Conservation (phyloP, 2,113 vertebrate species). For the Leptodactylus fuscus region DNA sequence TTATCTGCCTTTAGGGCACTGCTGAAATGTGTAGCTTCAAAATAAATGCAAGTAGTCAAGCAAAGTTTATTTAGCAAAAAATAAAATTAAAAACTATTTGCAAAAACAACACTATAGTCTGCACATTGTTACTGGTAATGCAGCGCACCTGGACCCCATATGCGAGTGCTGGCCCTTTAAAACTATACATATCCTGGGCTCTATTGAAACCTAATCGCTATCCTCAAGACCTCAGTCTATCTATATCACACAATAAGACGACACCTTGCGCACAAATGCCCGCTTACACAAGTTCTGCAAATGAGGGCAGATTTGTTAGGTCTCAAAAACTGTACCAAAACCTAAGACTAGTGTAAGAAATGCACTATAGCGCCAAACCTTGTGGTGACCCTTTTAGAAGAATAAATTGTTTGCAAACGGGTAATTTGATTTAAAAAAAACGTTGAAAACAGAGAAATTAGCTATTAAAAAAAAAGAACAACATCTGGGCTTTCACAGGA, state of each 20-base stretch:
- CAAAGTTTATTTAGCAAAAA: slow-evolving; percentile 77
- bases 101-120: slow-evolving; percentile 59
- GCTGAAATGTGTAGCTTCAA: slow-evolving; percentile 58
- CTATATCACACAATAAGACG: not conserved
- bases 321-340: not conserved
- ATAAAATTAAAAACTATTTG: slow-evolving; percentile 64
- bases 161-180: not conserved
- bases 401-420: not conserved
- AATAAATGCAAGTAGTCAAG: slow-evolving; percentile 61
- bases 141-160: not conserved
- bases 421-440: not conserved
- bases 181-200: not conserved
- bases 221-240: not conserved
- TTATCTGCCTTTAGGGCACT: slow-evolving; percentile 57
- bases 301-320: not conserved
- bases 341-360: not conserved
- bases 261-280: not conserved
- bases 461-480: no score
- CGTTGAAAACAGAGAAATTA: no score
- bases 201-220: slow-evolving; percentile 61
- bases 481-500: not conserved
- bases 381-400: not conserved
- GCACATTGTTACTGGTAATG: not conserved
- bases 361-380: not conserved
- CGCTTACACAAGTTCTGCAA: no score